Conservation (phyloP, 2,113 vertebrate species). For the Sebastes schlegelii region DNA sequence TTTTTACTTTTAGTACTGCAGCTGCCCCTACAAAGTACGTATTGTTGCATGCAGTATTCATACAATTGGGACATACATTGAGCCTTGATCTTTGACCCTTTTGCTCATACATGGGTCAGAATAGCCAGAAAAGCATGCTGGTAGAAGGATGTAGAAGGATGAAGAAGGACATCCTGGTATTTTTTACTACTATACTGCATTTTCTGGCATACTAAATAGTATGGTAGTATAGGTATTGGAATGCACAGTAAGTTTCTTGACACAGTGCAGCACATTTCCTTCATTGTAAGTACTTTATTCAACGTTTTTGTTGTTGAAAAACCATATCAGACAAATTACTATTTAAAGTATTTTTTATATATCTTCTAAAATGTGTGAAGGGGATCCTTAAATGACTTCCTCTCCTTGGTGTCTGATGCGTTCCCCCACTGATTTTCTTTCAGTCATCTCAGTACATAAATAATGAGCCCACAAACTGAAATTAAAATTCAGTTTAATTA, state of each 20-base stretch:
- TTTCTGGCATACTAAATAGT: too few species aligned
- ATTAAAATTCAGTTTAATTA: conserved; percentile 61
- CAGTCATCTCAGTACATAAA: conserved; percentile 16
- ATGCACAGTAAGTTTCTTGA: background rate
- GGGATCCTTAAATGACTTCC: background rate
- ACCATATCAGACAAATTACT: background rate
- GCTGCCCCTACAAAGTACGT: too few species aligned
- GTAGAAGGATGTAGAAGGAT: too few species aligned
- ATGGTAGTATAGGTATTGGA: too few species aligned
- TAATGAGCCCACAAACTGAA: conserved; percentile 39
- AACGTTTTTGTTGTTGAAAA: background rate
- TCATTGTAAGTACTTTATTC: background rate
- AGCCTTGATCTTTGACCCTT: too few species aligned
- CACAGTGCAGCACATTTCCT: background rate
- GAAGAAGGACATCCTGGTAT: too few species aligned
- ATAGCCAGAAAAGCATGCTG: too few species aligned
- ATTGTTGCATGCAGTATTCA: too few species aligned
- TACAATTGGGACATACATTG: too few species aligned
- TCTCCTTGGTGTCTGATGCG: background rate
- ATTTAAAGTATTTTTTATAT: background rate
- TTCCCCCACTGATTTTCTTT: background rate
- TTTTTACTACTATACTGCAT: too few species aligned
- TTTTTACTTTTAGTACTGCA: too few species aligned
- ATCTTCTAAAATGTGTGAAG: background rate
- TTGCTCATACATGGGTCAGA: too few species aligned